A percentile compares a stretch with the other conserved stretches of the same genome.
Evolutionary conservation across 2,797 vertebrate genomes (phyloP).

Genomic region (Myotis daubentonii): DNA sequence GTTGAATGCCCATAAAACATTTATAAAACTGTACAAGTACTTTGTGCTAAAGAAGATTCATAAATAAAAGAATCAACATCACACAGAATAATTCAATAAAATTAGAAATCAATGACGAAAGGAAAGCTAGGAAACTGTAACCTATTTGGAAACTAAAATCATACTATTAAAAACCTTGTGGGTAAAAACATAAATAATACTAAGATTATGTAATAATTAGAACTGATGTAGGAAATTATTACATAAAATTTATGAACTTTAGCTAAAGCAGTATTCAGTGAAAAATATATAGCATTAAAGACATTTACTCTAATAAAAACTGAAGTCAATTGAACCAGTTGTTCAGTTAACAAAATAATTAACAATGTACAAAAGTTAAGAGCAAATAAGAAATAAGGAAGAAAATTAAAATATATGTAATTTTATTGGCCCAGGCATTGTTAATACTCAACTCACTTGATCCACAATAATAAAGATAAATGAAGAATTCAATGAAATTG

Average conservation of each 20-base stretch:
- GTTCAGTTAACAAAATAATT: not conserved
- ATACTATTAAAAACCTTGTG: not conserved
- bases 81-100: not conserved
- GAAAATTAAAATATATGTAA: not conserved
- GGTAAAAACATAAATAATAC: not conserved
- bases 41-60: not conserved
- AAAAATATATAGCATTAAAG: not conserved
- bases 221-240: not conserved
- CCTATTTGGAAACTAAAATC: not conserved
- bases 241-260: not conserved
- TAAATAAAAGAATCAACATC: not conserved
- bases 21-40: not conserved
- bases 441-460: not conserved
- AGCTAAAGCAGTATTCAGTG: not conserved
- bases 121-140: not conserved
- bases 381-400: not conserved
- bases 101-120: not conserved
- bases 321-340: not conserved
- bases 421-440: not conserved
- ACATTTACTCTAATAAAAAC: not conserved
- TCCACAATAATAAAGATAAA: not conserved
- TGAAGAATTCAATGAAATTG: not conserved
- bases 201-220: not conserved
- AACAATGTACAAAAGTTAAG: not conserved
- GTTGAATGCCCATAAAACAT: not conserved